Evolutionary conservation across 2,797 vertebrate species (phyloP), one percentile per base, ranked within the genome.

Genomic region (Labroides dimidiatus): DNA sequence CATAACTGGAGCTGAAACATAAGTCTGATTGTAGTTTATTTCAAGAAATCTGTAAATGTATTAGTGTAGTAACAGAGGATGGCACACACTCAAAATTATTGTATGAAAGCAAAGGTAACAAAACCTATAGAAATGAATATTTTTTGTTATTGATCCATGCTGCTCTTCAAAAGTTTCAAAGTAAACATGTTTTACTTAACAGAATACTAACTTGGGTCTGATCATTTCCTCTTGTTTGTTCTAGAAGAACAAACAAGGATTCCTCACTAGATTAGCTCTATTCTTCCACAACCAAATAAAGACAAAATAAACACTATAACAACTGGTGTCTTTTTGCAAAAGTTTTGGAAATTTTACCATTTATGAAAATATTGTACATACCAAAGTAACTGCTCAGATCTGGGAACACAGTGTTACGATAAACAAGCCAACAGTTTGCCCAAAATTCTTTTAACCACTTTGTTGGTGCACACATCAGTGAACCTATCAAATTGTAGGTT

Each of bases 1-100:
- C 45, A 58, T 3, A 54, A 51, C 52, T 67, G 50, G 50, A 68
- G 54, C 44, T 77, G 42, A 73, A 68, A 30, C 24, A 70, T 44
- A 50, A 65, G 58, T 63, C 52, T 52, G 19, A 24, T 50, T 59
- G 54, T 20, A 42, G 43, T 41, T 42, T 56, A 24, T 67, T 57
- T 70, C 0, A 21, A 54, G 42, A 68, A 23, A 55, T 42, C n/a
- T 65, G 39, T 21, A 63, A 55, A 43, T 24, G 27, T 78, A 20
- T 59, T 47, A 66, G 6, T 55, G n/a, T 37, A 36, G 43, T 42
- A 16, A 47, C 12, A 7, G 0, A 15, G 55, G 64, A 30, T 14
- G 49, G 23, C 16, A 39, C 30, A 33, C 30, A 33, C 20, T 13
- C 44, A 49, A 19, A 15, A 2, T 51, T 64, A 27, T 48, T 52